Base-by-base conservation (phyloP, 2,797 vertebrate species). In the Spondyliosoma cantharus region DNA sequence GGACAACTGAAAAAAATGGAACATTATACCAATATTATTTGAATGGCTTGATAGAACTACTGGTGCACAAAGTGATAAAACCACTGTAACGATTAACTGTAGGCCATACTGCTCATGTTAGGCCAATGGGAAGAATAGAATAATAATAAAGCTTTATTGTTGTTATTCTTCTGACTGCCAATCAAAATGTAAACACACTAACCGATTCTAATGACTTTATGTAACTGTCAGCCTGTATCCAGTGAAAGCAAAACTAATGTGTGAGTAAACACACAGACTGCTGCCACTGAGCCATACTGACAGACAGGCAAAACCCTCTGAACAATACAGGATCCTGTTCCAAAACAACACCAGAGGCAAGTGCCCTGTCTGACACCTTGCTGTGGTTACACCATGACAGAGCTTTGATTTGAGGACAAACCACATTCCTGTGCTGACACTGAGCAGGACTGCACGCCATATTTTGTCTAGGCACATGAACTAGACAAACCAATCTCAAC, bases 391-490 rank as follows among this genome's bases (percentile, higher is more conserved):
- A 74, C 13, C 37, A 63, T 22, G 22, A 45, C 49, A 81, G 32
- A 63, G 61, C 27, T 80, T 20, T 62, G 66, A 46, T 32, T 46
- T 76, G 25, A 81, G 78, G 76, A 85, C 58, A 12, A 52, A 84
- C 54, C 74, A 72, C 84, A 89, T 91, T 89, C 81, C 72, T 48
- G 56, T 2, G 7, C n/a, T 32, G 69, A 74, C 80, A 75, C 11
- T 3, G 25, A 76, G 42, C 59, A 45, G 64, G 68, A 84, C 22
- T 19, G 19, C 43, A 48, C 13, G 22, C 42, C 56, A 66, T 54
- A 37, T 52, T 67, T 66, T 57, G 63, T 78, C 50, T 68, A 13
- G 0, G 50, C 57, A 48, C 13, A 12, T 78, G 74, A 77, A 68
- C 67, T 5, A 2, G 45, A 86, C 61, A 68, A 58, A 56, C 46